A percentile compares a stretch with the other conserved stretches of the same genome.
Conservation (phyloP, 2,888 invertebrate species). For the Strigamia transsilvanica region DNA sequence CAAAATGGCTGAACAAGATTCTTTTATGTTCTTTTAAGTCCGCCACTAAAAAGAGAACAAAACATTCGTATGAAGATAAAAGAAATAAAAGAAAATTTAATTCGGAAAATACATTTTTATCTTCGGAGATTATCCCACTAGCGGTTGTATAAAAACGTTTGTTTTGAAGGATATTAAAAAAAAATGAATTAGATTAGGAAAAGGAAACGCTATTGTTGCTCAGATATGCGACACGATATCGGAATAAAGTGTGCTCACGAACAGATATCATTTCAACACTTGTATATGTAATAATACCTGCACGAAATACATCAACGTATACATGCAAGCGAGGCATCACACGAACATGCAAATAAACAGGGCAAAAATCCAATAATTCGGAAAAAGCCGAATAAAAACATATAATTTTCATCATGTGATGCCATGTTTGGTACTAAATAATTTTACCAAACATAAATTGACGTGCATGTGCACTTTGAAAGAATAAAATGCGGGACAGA, state of each 20-base stretch:
- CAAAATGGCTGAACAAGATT: conserved; percentile 46
- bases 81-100: neutral
- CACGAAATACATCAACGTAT: neutral
- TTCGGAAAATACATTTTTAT: neutral
- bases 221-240: neutral
- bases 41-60: conserved; percentile 10
- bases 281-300: neutral
- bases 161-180: neutral
- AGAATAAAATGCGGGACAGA: too few relatives aligned
- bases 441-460: too few relatives aligned
- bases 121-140: neutral
- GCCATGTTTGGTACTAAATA: too few relatives aligned
- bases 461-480: too few relatives aligned
- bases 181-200: neutral
- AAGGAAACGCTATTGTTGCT: neutral
- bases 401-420: too few relatives aligned
- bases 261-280: neutral
- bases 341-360: neutral
- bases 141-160: neutral
- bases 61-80: conserved; percentile 18
- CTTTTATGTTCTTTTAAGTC: conserved; percentile 34
- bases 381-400: too few relatives aligned
- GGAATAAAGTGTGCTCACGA: neutral
- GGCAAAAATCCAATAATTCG: neutral
- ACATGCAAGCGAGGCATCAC: neutral